Base-by-base conservation (phyloP, 2,113 vertebrate species). In the Nesoenas mayeri region DNA sequence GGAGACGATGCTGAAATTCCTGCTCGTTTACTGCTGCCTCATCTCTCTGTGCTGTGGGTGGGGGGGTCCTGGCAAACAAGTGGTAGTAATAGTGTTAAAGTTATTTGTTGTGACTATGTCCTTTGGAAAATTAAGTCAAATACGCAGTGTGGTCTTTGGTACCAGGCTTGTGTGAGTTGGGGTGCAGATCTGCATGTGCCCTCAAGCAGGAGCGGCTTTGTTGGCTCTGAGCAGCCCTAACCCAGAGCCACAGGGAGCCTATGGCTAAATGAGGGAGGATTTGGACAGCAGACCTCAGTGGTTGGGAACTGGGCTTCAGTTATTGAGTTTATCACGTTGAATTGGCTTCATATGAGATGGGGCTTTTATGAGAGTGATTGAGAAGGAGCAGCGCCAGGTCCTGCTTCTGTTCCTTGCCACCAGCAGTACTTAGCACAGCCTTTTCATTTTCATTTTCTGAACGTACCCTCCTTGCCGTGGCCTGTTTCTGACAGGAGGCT, bases 91-190 rank as follows among this genome's bases (percentile, higher is more conserved):
- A 28, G 57, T 1, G 15, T 5, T 29, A 5, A 22, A 38, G 47
- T 4, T 10, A 18, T 34, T 22, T 62, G 5, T 32, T 57, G 47
- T 32, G 32, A 7, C 2, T 26, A 0, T 5, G 44, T 4, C 58
- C 18, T 81, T 57, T 38, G 31, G 65, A 12, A 40, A 53, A 44
- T 14, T 11, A 3, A 70, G 26, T 20, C 16, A 29, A 56, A 48
- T 15, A 50, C 2, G 32, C 21, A 0, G 2, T 0, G 4, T 0
- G 25, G 51, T n/a, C 26, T 32, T 53, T 0, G 0, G 11, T 31
- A 28, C 18, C n/a, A 16, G 2, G 7, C 36, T 56, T 0, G 0
- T 10, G 34, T 10, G 0, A 3, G 32, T 53, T 31, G 5, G 3
- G 1, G 24, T 0, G 2, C 34, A 48, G 74, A 36, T 29, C 34